Percentiles rank a stretch among this genome's conserved stretches.
Conservation (phyloP, 2,888 invertebrate genomes). For the Malachius bipustulatus region DNA sequence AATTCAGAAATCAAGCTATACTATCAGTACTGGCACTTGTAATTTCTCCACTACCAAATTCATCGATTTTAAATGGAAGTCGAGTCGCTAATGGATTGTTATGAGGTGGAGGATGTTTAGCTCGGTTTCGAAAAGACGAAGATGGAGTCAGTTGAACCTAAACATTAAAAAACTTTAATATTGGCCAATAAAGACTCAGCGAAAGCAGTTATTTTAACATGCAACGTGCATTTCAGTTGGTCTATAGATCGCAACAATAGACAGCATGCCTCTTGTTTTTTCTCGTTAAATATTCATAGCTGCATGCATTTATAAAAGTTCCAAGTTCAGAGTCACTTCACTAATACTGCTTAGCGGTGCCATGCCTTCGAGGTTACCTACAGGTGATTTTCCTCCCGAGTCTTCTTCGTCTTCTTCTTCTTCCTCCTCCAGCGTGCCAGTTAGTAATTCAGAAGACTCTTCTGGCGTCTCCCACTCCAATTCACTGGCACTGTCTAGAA, state of each 20-base stretch:
- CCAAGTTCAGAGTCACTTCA: slow-evolving; percentile 38
- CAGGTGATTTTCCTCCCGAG: slow-evolving; percentile 28
- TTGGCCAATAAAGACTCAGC: slow-evolving; percentile 4
- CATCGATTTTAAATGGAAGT: slow-evolving; percentile 51
- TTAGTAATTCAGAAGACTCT: slow-evolving; percentile 37
- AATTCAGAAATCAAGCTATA: no score
- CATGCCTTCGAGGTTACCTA: slow-evolving; percentile 38
- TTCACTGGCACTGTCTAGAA: slow-evolving; percentile 43
- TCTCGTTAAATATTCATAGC: not conserved
- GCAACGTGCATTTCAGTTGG: slow-evolving; percentile 4
- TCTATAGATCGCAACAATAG: not conserved
- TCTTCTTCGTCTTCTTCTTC: slow-evolving; percentile 23
- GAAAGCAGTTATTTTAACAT: no score
- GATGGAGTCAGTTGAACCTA: slow-evolving; percentile 19
- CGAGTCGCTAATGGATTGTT: slow-evolving; percentile 38
- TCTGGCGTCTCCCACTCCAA: slow-evolving; percentile 46
- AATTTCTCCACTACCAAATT: slow-evolving; percentile 45
- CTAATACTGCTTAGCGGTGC: slow-evolving; percentile 44
- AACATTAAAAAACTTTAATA: slow-evolving; percentile 6
- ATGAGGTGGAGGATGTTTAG: slow-evolving; percentile 32
- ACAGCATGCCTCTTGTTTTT: not conserved
- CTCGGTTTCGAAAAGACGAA: slow-evolving; percentile 26
- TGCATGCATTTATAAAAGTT: no score
- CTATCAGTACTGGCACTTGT: slow-evolving; percentile 9
- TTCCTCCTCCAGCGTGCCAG: slow-evolving; percentile 32